Conservation (phyloP, 2,888 invertebrate species). For the Luperina nickerlii region DNA sequence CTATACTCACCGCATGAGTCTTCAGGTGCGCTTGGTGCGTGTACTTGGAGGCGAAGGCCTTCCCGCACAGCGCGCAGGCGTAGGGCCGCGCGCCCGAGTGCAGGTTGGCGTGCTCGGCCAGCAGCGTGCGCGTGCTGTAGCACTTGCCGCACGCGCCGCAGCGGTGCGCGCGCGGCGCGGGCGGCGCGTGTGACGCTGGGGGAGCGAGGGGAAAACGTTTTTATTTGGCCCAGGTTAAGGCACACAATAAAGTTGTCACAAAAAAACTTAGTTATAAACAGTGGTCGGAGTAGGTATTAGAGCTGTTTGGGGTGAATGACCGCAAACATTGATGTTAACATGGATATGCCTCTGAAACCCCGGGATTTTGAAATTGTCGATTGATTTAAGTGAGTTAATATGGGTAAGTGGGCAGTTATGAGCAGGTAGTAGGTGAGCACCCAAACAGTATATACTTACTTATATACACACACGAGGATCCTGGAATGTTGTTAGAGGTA, state of each 20-base stretch:
- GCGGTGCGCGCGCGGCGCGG: constrained; percentile 74
- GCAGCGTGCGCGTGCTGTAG: constrained; percentile 92
- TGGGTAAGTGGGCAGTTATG: no score
- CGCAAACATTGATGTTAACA: no score
- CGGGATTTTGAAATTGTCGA: no score
- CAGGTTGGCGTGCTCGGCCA: constrained; percentile 93
- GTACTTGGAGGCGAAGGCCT: constrained; percentile 95
- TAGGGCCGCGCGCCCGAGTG: constrained; percentile 93
- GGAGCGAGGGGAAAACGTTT: accelerated
- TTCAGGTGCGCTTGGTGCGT: constrained; percentile 94
- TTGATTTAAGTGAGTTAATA: no score
- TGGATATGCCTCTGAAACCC: no score
- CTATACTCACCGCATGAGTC: constrained; percentile 82
- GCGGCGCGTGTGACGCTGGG: constrained; percentile 72
- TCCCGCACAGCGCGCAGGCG: constrained; percentile 92
- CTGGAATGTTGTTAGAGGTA: no score
- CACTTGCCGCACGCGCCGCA: constrained; percentile 90
- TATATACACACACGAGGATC: no score
- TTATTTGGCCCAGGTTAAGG: neutral
- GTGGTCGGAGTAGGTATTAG: no score
- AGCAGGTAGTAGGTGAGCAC: no score
- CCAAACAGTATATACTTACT: no score
- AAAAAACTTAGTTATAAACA: no score
- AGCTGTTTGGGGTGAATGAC: no score
- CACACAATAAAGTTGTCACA: neutral